Evolutionary conservation across 2,797 vertebrate genomes (phyloP).

Genomic region (Hapalemur alaotrensis): DNA sequence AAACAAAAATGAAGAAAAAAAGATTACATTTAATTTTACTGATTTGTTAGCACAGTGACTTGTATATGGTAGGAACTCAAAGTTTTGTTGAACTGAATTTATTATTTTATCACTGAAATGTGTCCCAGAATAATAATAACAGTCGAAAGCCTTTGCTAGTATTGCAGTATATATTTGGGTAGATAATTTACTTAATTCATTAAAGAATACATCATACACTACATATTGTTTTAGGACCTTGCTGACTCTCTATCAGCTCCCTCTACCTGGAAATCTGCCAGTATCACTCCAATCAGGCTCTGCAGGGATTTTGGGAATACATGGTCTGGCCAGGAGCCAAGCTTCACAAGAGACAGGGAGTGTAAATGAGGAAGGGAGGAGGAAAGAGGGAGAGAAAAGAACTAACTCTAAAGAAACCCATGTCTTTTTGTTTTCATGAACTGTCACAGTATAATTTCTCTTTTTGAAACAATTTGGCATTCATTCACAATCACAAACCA

Average conservation of each 20-base stretch:
- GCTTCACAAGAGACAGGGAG: background rate
- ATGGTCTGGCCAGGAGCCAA: background rate
- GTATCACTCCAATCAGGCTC: background rate
- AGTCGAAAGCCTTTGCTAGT: background rate
- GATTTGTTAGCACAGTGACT: background rate
- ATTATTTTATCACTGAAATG: slow-evolving; percentile 3
- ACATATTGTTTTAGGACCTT: background rate
- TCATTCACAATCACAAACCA: slow-evolving; percentile 11
- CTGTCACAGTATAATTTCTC: background rate
- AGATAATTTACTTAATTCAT: background rate
- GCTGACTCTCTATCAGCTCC: background rate
- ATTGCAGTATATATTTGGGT: background rate
- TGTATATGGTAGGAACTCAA: background rate
- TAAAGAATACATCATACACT: background rate
- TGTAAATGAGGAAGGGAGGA: background rate
- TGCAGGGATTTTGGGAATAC: background rate
- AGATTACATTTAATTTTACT: background rate
- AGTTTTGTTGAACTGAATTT: background rate
- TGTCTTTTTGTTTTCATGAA: background rate
- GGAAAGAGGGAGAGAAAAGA: background rate
- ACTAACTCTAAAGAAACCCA: background rate
- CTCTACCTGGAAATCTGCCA: slow-evolving; percentile 51
- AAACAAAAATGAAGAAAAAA: background rate
- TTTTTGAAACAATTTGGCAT: background rate
- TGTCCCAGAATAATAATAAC: background rate